A percentile compares a stretch with the other conserved stretches of the same genome.
phyloP scores from a whole-genome alignment of 2,113 vertebrate genomes.

The Romanogobio albipinnatus region DNA sequence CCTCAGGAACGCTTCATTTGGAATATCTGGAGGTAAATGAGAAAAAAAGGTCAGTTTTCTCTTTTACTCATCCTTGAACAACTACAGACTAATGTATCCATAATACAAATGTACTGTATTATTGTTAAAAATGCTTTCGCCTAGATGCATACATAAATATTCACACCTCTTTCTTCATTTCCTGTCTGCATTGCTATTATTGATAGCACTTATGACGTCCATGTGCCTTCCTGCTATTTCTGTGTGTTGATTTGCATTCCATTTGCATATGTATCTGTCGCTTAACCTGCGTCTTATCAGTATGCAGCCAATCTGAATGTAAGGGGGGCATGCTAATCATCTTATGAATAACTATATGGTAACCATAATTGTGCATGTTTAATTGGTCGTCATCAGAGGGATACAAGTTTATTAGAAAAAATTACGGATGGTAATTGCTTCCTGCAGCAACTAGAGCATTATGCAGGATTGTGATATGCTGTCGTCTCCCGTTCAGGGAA shows the following conservation, averaged over 20 bases:
- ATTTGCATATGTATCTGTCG: slow-evolving; percentile 66
- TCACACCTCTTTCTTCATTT: slow-evolving; percentile 67
- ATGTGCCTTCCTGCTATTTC: slow-evolving; percentile 71
- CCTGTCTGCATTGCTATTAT: slow-evolving; percentile 50
- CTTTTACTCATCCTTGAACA: background rate
- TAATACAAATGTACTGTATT: background rate
- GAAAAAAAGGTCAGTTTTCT: background rate
- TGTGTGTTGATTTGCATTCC: slow-evolving; percentile 72
- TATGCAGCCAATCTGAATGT: slow-evolving; percentile 73
- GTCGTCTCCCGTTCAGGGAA: slow-evolving; percentile 71
- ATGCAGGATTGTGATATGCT: slow-evolving; percentile 65
- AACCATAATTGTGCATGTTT: slow-evolving; percentile 76
- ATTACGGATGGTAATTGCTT: slow-evolving; percentile 76
- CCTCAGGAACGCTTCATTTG: background rate
- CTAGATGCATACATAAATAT: slow-evolving; percentile 16
- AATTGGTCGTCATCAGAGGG: slow-evolving; percentile 79
- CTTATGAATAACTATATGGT: slow-evolving; percentile 77
- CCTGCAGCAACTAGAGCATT: slow-evolving; percentile 68
- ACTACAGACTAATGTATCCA: background rate
- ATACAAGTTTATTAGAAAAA: slow-evolving; percentile 80
- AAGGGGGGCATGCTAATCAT: slow-evolving; percentile 77
- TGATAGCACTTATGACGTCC: slow-evolving; percentile 68
- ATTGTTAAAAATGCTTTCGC: background rate
- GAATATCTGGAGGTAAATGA: background rate
- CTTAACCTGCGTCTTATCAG: slow-evolving; percentile 70